Conservation (phyloP, 2,797 vertebrate genomes). For the Thalassophryne amazonica region DNA sequence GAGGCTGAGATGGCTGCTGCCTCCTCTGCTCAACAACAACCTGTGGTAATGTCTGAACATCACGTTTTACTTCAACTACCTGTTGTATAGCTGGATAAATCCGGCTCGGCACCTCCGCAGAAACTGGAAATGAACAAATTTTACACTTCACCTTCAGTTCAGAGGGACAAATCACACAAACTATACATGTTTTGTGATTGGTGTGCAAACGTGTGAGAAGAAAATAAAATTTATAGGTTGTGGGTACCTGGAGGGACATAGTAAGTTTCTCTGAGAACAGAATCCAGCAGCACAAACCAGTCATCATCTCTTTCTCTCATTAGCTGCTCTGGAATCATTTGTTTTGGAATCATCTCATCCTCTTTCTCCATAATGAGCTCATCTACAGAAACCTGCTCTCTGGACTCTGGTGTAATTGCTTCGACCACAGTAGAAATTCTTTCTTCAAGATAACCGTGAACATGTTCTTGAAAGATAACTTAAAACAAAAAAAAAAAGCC, state of each 20-base stretch:
- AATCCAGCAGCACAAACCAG: slow-evolving; percentile 36
- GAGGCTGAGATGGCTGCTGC: slow-evolving; percentile 18
- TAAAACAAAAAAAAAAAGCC: no score
- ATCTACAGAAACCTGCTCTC: background rate
- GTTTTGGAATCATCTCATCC: background rate
- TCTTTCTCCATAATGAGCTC: background rate
- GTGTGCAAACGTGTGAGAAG: background rate
- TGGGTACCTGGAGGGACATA: slow-evolving; percentile 57
- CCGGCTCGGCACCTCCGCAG: background rate
- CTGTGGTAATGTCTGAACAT: slow-evolving; percentile 11
- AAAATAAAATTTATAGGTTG: background rate
- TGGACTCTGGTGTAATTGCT: background rate
- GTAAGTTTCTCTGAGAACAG: slow-evolving; percentile 14
- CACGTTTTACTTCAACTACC: slow-evolving; percentile 17
- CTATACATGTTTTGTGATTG: background rate
- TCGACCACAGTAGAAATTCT: background rate
- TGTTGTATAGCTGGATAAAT: slow-evolving; percentile 22
- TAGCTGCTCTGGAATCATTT: background rate
- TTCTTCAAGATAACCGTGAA: no score
- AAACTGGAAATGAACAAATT: slow-evolving; percentile 22
- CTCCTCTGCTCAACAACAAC: slow-evolving; percentile 16
- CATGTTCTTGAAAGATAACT: no score
- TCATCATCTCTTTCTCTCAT: slow-evolving; percentile 26
- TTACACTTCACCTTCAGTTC: background rate
- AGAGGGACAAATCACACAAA: background rate